Conservation (phyloP, 2,797 vertebrate genomes). For the Trematomus bernacchii region DNA sequence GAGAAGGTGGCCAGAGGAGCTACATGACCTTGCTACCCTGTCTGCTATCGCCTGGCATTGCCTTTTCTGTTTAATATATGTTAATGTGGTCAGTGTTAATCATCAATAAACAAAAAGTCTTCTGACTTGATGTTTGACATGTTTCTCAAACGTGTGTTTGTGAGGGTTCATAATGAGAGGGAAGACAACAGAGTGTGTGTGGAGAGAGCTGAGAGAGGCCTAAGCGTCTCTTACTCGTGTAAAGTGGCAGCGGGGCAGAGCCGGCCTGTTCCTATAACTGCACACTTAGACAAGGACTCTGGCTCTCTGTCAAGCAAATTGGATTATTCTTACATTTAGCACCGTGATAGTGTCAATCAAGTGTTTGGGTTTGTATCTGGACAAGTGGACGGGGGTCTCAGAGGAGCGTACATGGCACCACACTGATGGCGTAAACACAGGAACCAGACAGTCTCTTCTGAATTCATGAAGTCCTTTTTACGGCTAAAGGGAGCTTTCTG, state of each 20-base stretch:
- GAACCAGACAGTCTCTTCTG: not conserved
- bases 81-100: conserved; percentile 20
- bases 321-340: conserved; percentile 78
- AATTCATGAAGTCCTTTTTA: not conserved
- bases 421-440: conserved; percentile 22
- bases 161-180: conserved; percentile 19
- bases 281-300: conserved; percentile 67
- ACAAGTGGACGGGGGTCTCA: conserved; percentile 48
- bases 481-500: not conserved
- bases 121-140: conserved; percentile 2
- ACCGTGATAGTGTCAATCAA: conserved; percentile 73
- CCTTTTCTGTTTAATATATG: conserved; percentile 37
- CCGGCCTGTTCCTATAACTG: conserved; percentile 59
- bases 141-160: conserved; percentile 23
- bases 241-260: conserved; percentile 80
- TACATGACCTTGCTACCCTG: conserved; percentile 84
- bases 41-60: conserved; percentile 52
- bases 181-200: conserved; percentile 52
- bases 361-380: conserved; percentile 52
- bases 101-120: conserved; percentile 51
- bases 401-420: not conserved
- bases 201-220: conserved; percentile 78
- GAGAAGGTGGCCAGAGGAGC: conserved; percentile 78
- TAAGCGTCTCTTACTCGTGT: conserved; percentile 80
- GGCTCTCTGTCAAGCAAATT: conserved; percentile 83